These are phyloP conservation scores for Platanista minor DNA, from an alignment of 2,113 vertebrate species.

Conservation along the genomic window DNA sequence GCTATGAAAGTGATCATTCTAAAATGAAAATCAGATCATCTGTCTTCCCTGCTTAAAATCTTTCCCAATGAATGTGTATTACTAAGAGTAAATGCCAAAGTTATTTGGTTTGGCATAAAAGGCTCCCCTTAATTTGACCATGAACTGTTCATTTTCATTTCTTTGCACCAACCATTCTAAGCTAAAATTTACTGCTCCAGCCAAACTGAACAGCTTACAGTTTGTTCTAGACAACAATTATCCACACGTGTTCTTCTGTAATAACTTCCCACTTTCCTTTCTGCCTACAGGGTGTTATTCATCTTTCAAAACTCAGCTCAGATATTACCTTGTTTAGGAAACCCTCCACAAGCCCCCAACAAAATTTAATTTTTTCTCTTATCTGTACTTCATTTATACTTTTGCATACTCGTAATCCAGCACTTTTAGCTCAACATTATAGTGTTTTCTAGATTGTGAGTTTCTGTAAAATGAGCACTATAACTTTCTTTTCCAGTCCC, in stretches of 20 bases:
- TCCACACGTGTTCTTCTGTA: neutral
- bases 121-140: slow-evolving; percentile 24
- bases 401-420: neutral
- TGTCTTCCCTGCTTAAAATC: slow-evolving; percentile 50
- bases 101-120: slow-evolving; percentile 49
- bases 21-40: slow-evolving; percentile 29
- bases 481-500: neutral
- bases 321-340: neutral
- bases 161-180: neutral
- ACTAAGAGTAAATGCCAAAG: slow-evolving; percentile 50
- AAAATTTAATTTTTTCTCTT: neutral
- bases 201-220: neutral
- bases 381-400: neutral
- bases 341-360: neutral
- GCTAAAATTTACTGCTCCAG: neutral
- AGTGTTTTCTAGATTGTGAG: neutral
- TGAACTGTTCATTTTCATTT: slow-evolving; percentile 27
- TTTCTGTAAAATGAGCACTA: neutral
- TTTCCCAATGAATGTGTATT: slow-evolving; percentile 45
- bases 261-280: neutral
- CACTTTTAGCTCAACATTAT: neutral
- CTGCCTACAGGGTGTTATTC: neutral
- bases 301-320: neutral
- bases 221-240: neutral
- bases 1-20: slow-evolving; percentile 26